Percentiles rank a stretch among this genome's conserved stretches.
phyloP scores from a whole-genome alignment of 2,797 vertebrate genomes.

The Sebastes dallii region DNA sequence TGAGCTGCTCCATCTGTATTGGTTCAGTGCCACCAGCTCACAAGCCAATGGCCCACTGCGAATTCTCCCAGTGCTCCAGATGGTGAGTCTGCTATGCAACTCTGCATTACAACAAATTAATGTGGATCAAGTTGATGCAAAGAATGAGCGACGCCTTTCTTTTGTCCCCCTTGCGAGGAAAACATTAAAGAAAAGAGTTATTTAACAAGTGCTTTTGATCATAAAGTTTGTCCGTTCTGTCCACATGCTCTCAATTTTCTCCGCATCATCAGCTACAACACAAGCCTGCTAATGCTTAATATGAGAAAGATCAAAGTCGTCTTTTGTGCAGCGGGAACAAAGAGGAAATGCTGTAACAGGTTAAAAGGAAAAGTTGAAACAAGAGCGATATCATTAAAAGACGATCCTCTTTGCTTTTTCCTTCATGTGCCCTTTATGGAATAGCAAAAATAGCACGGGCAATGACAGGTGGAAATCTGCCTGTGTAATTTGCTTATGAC shows the following conservation, averaged over 20 bases:
- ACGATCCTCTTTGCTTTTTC: conserved; percentile 6
- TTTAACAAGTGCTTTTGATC: conserved; percentile 88
- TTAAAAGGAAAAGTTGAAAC: conserved; percentile 81
- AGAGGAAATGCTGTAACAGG: conserved; percentile 85
- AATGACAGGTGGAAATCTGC: conserved; percentile 64
- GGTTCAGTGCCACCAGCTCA: conserved; percentile 71
- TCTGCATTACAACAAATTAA: conserved; percentile 71
- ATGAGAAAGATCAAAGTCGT: conserved; percentile 90
- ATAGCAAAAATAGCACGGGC: conserved; percentile 32
- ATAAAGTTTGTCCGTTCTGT: conserved; percentile 83
- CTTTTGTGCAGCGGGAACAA: conserved; percentile 86
- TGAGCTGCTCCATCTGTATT: conserved; percentile 74
- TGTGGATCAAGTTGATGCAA: conserved; percentile 65
- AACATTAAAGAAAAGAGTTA: conserved; percentile 58
- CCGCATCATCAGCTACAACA: conserved; percentile 79
- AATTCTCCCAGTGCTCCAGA: conserved; percentile 76
- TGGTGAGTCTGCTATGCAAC: conserved; percentile 70
- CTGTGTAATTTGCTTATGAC: conserved; percentile 58
- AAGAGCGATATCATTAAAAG: conserved; percentile 61
- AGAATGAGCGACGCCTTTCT: conserved; percentile 55
- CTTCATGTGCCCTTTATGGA: conserved; percentile 34
- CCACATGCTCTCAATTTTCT: conserved; percentile 91
- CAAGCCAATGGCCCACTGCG: conserved; percentile 72
- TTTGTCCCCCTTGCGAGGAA: conserved; percentile 37
- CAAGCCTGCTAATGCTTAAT: conserved; percentile 95